Conservation (phyloP, 2,888 invertebrate species). For the Thereva nobilitata region DNA sequence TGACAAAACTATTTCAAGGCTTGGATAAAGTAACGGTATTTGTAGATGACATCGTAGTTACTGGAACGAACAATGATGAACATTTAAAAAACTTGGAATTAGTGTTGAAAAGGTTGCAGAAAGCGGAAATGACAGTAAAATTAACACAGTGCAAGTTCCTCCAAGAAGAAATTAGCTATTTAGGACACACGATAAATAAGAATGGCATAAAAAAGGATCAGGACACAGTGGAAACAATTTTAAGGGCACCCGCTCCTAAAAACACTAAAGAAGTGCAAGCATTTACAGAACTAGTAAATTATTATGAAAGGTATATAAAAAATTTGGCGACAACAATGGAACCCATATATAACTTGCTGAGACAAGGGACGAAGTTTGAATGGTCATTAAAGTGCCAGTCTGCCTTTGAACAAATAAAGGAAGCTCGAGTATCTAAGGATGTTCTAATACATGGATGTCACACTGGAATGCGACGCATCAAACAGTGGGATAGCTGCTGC, state of each 20-base stretch:
- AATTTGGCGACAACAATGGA: slow-evolving; percentile 46
- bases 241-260: slow-evolving; percentile 44
- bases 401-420: slow-evolving; percentile 46
- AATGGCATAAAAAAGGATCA: slow-evolving; percentile 46
- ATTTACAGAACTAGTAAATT: slow-evolving; percentile 49
- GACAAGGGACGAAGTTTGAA: slow-evolving; percentile 44
- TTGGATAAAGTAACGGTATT: not conserved
- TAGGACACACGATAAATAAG: slow-evolving; percentile 48
- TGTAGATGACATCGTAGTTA: not conserved
- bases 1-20: slow-evolving; percentile 4
- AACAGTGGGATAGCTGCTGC: slow-evolving; percentile 49
- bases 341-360: slow-evolving; percentile 47
- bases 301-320: slow-evolving; percentile 50
- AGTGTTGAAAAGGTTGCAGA: not conserved
- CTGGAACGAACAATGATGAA: not conserved
- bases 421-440: slow-evolving; percentile 44
- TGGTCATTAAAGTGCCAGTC: slow-evolving; percentile 44
- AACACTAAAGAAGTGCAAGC: slow-evolving; percentile 46
- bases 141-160: slow-evolving; percentile 50
- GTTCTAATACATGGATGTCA: slow-evolving; percentile 46
- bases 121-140: slow-evolving; percentile 46
- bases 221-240: slow-evolving; percentile 48
- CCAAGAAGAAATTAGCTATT: slow-evolving; percentile 47
- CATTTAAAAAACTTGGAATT: not conserved
- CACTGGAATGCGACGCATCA: slow-evolving; percentile 47